Base-by-base conservation (phyloP, 1,140 invertebrate genomes). In the Euura saliciscinereae region DNA sequence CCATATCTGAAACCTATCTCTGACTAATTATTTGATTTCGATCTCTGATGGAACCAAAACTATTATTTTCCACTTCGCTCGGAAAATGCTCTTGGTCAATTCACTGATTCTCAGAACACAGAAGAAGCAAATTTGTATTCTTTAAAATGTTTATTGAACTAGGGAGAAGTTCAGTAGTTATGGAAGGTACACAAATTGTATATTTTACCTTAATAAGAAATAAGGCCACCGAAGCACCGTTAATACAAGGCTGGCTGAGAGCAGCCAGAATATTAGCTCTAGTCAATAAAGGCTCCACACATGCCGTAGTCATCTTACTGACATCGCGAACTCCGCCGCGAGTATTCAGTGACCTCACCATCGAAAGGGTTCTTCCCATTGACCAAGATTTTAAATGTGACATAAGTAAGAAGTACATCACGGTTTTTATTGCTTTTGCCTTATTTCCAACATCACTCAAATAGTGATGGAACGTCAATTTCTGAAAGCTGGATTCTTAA, bases 301-400 rank as follows among this genome's bases (percentile, higher is more conserved):
- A 89, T 82, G 92, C 90, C 77, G 85, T 94, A 75, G 90, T 94
- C 75, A 87, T 93, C 69, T 90, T 94, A 75, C 85, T 89, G 64
- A 88, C 89, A 44, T 88, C 89, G 8, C 88, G 88, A 78, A 88
- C 82, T 76, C 90, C 91, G 76, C 93, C 93, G 8, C 89, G 89
- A 83, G 89, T 90, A 43, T 91, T 92, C 73, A 91, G 90, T 42
- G 93, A 94, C 85, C 84, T 95, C 74, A 90, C 90, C 6, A 89
- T 94, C 79, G 93, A 94, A 85, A 90, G 90, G 80, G 89, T 93
- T 65, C 86, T 95, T 76, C 93, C 94, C n/a, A 91, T 95, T 68
- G 91, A 94, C 86, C 89, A 90, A 75, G 90, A 91, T 78, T 94
- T 95, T 85, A 91, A 91, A 82, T 95, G 92, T 89, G 91, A 93